Evolutionary conservation across 2,888 invertebrate species (phyloP), one percentile per base, ranked within the genome.

Genomic region (Zaprionus obscuricornis): DNA sequence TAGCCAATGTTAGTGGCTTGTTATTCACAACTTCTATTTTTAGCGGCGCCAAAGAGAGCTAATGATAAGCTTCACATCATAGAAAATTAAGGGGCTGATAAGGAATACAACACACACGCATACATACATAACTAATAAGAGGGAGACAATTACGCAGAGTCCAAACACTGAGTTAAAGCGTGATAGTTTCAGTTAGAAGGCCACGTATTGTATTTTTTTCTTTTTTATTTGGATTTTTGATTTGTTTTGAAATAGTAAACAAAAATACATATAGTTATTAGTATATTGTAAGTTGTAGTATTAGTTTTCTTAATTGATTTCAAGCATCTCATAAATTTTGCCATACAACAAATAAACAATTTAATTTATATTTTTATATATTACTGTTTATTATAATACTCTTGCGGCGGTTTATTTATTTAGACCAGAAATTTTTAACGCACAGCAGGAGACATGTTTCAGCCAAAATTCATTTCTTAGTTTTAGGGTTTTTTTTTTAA

Each of bases 291-390:
- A 31, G n/a, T 7, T 27, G 1, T 16, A 14, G 17, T 5, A 11
- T n/a, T 33, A n/a, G 10, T 3, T 14, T 18, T 29, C 43, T 26
- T 24, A 22, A 22, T 14, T 62, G 34, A 39, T 6, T 49, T 36
- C 10, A 27, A 60, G 56, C 39, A 60, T 70, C 52, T n/a, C 66
- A 72, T 66, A 72, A 71, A 69, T 59, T 27, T 4, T 36, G 67
- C 34, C 43, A 45, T 31, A 16, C n/a, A n/a, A n/a, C n/a, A n/a
- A n/a, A n/a, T 36, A 39, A 68, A 63, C 46, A 62, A 39, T 37
- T 42, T 29, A 8, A n/a, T 14, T 33, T 31, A 6, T 31, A 16
- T 14, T 13, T 37, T 27, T 10, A 7, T 36, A 22, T 14, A 36
- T 33, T 4, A n/a, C n/a, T 13, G 20, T 24, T 26, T 51, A 20